Base-by-base conservation (phyloP, 2,888 invertebrate species). In the Abscondita cerata region DNA sequence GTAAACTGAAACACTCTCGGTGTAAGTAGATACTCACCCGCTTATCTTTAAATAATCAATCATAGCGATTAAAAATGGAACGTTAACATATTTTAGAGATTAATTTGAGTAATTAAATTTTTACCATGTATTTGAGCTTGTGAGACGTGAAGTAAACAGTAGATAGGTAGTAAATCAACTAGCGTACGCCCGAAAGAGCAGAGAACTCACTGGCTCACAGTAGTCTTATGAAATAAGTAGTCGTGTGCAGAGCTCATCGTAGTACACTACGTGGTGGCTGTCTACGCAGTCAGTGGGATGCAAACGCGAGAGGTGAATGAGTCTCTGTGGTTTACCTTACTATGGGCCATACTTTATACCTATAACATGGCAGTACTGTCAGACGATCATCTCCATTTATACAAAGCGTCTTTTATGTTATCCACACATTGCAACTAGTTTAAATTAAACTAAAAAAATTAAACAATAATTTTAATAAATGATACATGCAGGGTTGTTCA, bases 361-460 rank as follows among this genome's bases (percentile, higher is more conserved):
- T 81, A 81, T 81, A 81, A 81, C 80, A 81, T 79, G 81, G 81
- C 80, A 80, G 73, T 74, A 78, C 73, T 75, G 76, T 80, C 78
- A 80, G 78, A 78, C 78, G 74, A 60, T 58, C 63, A 65, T 55
- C 64, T 64, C 56, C 55, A 57, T 55, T 51, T 59, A 64, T 51
- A 61, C 61, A 55, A 44, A 57, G 56, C 57, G 59, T 54, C 61
- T 57, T 57, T 51, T 53, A 62, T 62, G 59, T 41, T 50, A 65
- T 47, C 59, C 47, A 62, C 31, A 40, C 58, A 63, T 55, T 63
- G 59, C 63, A 63, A 59, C 54, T 59, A 57, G 58, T 18, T 25
- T 25, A 25, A 19, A 18, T 41, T n/a, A n/a, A n/a, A n/a, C n/a
- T n/a, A n/a, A n/a, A 18, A 11, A 44, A 44, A 44, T 12, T 41